Conservation (phyloP, 2,113 vertebrate genomes). For the Neomonachus schauinslandi region DNA sequence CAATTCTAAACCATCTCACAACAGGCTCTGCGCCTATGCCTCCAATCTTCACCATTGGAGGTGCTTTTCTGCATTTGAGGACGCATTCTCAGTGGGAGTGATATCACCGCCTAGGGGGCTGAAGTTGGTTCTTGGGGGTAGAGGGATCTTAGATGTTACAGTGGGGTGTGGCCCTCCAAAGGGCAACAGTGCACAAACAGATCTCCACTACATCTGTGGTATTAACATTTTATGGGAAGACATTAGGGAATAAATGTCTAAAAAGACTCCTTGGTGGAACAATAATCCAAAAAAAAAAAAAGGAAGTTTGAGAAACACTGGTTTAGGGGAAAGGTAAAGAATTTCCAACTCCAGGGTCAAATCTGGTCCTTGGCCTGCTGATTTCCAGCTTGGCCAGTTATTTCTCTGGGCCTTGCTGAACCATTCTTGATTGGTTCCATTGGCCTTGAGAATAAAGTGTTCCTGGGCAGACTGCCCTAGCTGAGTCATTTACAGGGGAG, state of each 20-base stretch:
- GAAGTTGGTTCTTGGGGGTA: background rate
- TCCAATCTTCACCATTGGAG: background rate
- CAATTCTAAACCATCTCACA: background rate
- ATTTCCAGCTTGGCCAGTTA: slow-evolving; percentile 32
- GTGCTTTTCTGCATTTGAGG: background rate
- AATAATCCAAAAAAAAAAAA: background rate
- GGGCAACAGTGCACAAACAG: background rate
- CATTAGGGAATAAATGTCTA: background rate
- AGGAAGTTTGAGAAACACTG: background rate
- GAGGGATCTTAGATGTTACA: background rate
- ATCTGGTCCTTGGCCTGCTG: background rate
- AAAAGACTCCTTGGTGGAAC: background rate
- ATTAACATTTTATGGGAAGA: background rate
- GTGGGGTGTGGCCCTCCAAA: background rate
- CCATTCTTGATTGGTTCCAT: too few species aligned
- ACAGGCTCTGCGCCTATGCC: background rate
- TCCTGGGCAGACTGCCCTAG: slow-evolving; percentile 29
- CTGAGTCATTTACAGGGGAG: slow-evolving; percentile 47
- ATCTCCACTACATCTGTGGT: background rate
- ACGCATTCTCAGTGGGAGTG: background rate
- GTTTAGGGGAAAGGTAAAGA: background rate
- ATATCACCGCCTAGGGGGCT: background rate
- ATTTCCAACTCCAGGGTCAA: background rate
- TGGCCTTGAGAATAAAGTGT: slow-evolving; percentile 11
- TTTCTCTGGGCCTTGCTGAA: background rate